A percentile compares a stretch with the other conserved stretches of the same genome.
These are phyloP conservation scores for Monodelphis domestica DNA, from an alignment of 2,797 vertebrate genomes.

Conservation along the genomic window DNA sequence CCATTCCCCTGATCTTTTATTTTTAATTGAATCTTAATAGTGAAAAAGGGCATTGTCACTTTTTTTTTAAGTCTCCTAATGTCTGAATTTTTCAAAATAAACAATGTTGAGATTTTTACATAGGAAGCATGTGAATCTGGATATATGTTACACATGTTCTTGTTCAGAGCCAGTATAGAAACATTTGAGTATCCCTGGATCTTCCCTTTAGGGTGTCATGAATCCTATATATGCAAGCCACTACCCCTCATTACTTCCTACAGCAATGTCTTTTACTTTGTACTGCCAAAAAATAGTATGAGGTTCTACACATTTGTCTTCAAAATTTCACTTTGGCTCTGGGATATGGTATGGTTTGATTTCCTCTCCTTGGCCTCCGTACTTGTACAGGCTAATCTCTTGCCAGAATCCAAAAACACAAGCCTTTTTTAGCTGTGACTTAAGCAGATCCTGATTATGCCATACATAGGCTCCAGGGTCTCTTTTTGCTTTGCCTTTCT, in stretches of 20 bases:
- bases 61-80: background rate
- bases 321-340: background rate
- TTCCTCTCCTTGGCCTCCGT: background rate
- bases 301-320: background rate
- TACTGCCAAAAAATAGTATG: background rate
- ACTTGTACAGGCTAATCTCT: fast-evolving
- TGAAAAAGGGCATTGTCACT: background rate
- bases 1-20: slow-evolving; percentile 36
- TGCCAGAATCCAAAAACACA: background rate
- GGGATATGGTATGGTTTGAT: background rate
- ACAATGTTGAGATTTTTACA: background rate
- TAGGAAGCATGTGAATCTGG: background rate
- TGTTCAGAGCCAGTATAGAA: background rate
- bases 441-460: background rate
- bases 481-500: background rate
- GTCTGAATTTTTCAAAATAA: background rate
- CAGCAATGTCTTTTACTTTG: background rate
- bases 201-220: fast-evolving
- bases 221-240: background rate
- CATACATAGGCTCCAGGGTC: background rate
- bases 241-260: background rate
- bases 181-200: background rate
- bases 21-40: slow-evolving; percentile 17
- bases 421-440: background rate
- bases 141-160: slow-evolving; percentile 15